Evolutionary conservation across 2,888 invertebrate genomes (phyloP), one percentile per base, ranked within the genome.

Genomic region (Harpagoxenus sublaevis): DNA sequence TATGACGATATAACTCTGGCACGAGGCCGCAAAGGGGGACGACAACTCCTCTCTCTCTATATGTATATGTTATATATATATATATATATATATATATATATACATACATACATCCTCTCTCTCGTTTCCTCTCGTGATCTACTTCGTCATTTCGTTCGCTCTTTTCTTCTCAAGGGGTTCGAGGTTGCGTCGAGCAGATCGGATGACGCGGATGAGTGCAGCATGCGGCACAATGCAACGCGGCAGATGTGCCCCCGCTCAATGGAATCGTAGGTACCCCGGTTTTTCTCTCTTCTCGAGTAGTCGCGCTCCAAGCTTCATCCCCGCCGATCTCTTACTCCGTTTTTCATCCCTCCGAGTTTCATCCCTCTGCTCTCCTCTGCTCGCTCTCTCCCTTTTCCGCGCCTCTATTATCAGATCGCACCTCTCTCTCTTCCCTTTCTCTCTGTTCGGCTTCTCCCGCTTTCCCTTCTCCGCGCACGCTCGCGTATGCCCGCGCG

Each of bases 221-320:
- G 87, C 89, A 84, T 86, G 90, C 90, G 84, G 85, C 88, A 93
- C 91, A 93, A 92, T 91, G 91, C 90, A 88, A 84, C 86, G 75
- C 89, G 87, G 92, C 93, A 92, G 92, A 93, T 93, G 94, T 92
- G 92, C 89, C 89, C 84, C 87, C 84, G 73, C 89, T 89, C 89
- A 91, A 91, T 92, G 88, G 85, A 89, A 91, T 87, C 86, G 51
- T 83, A 60, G 81, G 60, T 77, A 63, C 82, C 53, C 82, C 3
- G 53, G 79, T 57, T 79, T 68, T 79, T 86, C 85, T 77, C 85
- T 84, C 84, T 74, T 74, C 71, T 86, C 86, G 78, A 86, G 83
- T 84, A 86, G 78, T 88, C 85, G 79, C 84, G 66, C 73, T 73
- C 62, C 57, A 66, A 23, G 12, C 42, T 78, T 78, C 78, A 78